phyloP scores from a whole-genome alignment of 2,797 vertebrate species.

The Coregonus suidteri region DNA sequence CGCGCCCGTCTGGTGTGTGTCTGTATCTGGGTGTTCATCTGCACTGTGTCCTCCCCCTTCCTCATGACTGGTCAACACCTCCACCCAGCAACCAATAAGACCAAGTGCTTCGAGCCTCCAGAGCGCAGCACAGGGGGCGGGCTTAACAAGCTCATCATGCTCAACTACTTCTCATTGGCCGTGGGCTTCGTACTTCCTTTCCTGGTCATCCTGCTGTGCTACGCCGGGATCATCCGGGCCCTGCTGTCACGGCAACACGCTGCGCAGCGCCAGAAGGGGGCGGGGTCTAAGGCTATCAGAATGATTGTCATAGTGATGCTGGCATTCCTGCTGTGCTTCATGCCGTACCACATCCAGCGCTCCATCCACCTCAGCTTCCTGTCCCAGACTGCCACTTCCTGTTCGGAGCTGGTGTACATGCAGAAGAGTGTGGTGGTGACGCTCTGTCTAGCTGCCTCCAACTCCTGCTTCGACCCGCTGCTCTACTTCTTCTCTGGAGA shows the following conservation, averaged over 20 bases:
- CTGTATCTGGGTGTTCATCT: constrained; percentile 88
- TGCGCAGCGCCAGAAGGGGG: constrained; percentile 70
- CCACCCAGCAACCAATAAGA: constrained; percentile 76
- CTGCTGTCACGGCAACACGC: constrained; percentile 73
- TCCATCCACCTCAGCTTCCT: constrained; percentile 82
- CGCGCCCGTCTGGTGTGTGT: constrained; percentile 80
- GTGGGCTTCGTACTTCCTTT: constrained; percentile 90
- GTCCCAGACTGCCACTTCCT: constrained; percentile 47
- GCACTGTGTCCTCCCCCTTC: constrained; percentile 81
- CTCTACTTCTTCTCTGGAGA: constrained; percentile 95
- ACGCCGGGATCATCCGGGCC: constrained; percentile 83
- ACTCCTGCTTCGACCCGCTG: constrained; percentile 93
- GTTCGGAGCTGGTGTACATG: constrained; percentile 73
- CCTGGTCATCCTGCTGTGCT: constrained; percentile 85
- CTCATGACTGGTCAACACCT: constrained; percentile 67
- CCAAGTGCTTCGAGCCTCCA: constrained; percentile 92
- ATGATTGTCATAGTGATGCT: constrained; percentile 90
- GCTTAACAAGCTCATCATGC: constrained; percentile 60
- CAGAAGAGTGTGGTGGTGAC: constrained; percentile 93
- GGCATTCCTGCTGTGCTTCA: constrained; percentile 89
- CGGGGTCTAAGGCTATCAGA: constrained; percentile 81
- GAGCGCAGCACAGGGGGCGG: rapidly evolving
- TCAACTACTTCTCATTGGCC: constrained; percentile 85
- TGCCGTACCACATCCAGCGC: constrained; percentile 92
- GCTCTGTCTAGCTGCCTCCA: constrained; percentile 86